Evolutionary conservation across 2,888 invertebrate genomes (phyloP).

Genomic region (Andrena trimmerana): DNA sequence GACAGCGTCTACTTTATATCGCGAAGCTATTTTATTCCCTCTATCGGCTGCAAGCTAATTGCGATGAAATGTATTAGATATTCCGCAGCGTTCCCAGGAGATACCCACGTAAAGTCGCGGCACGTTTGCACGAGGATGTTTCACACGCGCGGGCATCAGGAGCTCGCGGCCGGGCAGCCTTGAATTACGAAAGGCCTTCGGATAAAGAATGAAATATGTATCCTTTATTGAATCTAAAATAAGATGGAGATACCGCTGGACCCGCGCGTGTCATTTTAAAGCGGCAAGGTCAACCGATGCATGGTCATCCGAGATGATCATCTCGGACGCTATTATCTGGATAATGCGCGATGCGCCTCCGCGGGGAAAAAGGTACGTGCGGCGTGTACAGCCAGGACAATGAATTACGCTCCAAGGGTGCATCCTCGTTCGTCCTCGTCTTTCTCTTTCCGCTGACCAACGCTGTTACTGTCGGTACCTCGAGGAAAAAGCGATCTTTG

Average conservation of each 20-base stretch:
- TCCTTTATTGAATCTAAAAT: conserved; percentile 75
- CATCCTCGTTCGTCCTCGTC: conserved; percentile 59
- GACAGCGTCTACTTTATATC: background rate
- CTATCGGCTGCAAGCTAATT: background rate
- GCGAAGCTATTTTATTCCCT: background rate
- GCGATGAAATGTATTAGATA: background rate
- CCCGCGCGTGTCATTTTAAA: conserved; percentile 66
- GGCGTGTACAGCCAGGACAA: conserved; percentile 67
- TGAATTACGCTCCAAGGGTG: conserved; percentile 74
- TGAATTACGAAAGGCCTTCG: conserved; percentile 72
- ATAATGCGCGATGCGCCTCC: conserved; percentile 70
- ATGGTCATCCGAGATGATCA: conserved; percentile 77
- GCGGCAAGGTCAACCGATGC: conserved; percentile 72
- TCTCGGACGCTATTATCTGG: conserved; percentile 79
- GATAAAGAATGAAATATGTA: conserved; percentile 74
- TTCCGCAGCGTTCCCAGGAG: background rate
- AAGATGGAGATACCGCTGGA: conserved; percentile 66
- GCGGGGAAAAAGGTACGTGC: conserved; percentile 66
- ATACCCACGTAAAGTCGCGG: background rate
- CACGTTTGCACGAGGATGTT: conserved; percentile 41
- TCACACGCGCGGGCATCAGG: conserved; percentile 34
- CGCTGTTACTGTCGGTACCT: background rate
- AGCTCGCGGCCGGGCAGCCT: conserved; percentile 44
- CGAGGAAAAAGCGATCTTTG: conserved; percentile 62
- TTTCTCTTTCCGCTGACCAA: conserved; percentile 38